A percentile compares a stretch with the other conserved stretches of the same genome.
phyloP scores from a whole-genome alignment of 2,113 vertebrate genomes.

The Tichodroma muraria region DNA sequence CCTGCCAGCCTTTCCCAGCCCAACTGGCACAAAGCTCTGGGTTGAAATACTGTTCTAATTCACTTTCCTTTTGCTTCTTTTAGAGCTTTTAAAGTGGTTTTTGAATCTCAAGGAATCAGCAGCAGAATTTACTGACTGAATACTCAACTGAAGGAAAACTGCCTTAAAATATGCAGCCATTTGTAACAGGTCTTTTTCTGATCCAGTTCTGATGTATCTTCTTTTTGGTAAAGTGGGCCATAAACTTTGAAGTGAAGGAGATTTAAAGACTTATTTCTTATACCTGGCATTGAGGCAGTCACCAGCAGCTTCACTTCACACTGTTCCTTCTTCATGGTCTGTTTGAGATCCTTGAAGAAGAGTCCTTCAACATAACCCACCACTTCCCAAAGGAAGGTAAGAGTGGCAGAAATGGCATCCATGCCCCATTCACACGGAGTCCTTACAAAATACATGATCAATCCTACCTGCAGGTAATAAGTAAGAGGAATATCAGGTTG shows the following conservation, averaged over 20 bases:
- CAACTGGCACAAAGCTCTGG: not conserved
- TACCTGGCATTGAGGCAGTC: constrained; percentile 98
- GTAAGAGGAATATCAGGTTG: not conserved
- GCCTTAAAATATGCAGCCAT: not conserved
- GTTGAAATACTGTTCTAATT: not conserved
- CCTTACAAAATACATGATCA: constrained; percentile 98
- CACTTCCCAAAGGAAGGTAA: constrained; percentile 98
- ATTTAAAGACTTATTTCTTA: not conserved
- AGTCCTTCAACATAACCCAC: constrained; percentile 96
- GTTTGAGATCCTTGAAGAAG: constrained; percentile 98
- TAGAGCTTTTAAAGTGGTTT: not conserved
- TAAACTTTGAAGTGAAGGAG: not conserved
- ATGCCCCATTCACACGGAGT: constrained; percentile 98
- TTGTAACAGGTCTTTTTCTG: not conserved
- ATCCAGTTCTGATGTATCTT: not conserved
- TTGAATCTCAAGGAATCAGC: not conserved
- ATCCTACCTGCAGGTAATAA: constrained; percentile 79
- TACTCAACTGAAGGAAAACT: not conserved
- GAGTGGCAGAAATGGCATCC: constrained; percentile 96
- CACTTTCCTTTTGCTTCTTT: not conserved
- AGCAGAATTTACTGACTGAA: not conserved
- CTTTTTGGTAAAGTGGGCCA: not conserved
- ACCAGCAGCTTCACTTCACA: constrained; percentile 97
- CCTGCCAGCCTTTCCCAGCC: constrained; percentile 5
- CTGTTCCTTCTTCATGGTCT: constrained; percentile 99